Percentiles rank a stretch among this genome's conserved stretches.
Evolutionary conservation across 2,888 invertebrate genomes (phyloP).

Genomic region (Lordiphosa fenestrarum): DNA sequence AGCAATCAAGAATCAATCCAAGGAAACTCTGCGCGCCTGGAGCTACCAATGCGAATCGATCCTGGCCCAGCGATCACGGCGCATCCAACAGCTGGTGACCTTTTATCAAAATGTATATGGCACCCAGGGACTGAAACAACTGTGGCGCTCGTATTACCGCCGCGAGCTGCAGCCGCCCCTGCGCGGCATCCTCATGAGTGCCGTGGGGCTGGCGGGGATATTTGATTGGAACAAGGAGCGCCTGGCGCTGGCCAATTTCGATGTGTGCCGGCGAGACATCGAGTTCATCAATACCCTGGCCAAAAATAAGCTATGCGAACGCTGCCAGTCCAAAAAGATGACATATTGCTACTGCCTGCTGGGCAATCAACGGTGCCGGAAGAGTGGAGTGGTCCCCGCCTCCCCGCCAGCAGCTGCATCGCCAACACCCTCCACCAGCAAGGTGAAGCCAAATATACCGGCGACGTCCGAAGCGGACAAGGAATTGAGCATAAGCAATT

Average conservation of each 20-base stretch:
- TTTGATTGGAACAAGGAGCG: constrained; percentile 85
- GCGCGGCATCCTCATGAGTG: constrained; percentile 82
- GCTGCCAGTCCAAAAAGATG: constrained; percentile 70
- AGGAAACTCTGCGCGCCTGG: constrained; percentile 82
- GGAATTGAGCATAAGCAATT: constrained; percentile 81
- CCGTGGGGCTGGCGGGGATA: constrained; percentile 82
- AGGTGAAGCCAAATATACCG: constrained; percentile 10
- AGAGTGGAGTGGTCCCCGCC: constrained; percentile 24
- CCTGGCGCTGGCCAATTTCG: constrained; percentile 82
- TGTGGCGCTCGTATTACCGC: constrained; percentile 79
- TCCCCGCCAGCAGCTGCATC: background rate
- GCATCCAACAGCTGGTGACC: constrained; percentile 84
- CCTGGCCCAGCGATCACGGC: constrained; percentile 83
- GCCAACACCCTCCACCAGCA: constrained; percentile 7
- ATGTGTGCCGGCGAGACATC: constrained; percentile 83
- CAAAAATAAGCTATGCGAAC: constrained; percentile 81
- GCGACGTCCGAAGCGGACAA: constrained; percentile 30
- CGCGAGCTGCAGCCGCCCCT: constrained; percentile 80
- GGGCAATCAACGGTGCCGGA: constrained; percentile 67
- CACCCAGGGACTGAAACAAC: constrained; percentile 82
- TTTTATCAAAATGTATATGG: constrained; percentile 85
- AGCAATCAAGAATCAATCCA: constrained; percentile 81
- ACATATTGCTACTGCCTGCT: constrained; percentile 73
- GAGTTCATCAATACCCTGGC: constrained; percentile 82
- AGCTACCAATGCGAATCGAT: constrained; percentile 82